Evolutionary conservation across 2,113 vertebrate genomes (phyloP).

Genomic region (Promerops cafer): DNA sequence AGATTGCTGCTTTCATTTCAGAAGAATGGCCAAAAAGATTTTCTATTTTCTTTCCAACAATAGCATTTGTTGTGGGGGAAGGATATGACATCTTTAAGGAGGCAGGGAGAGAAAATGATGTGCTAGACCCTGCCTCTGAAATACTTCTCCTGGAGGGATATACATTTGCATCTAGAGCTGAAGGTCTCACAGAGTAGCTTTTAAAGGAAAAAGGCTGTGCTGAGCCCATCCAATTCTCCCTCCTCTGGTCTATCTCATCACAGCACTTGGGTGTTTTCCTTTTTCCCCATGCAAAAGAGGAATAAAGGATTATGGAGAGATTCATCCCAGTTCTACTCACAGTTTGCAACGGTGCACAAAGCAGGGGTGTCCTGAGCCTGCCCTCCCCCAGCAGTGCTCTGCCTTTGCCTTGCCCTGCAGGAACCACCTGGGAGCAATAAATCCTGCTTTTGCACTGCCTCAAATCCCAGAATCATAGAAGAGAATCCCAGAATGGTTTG

Average conservation of each 20-base stretch:
- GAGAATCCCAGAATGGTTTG: neutral
- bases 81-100: neutral
- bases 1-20: conserved; percentile 33
- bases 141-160: neutral
- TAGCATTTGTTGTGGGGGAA: conserved; percentile 11
- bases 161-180: neutral
- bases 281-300: neutral
- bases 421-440: neutral
- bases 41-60: conserved; percentile 22
- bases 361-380: neutral
- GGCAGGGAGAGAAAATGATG: neutral
- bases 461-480: neutral
- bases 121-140: neutral
- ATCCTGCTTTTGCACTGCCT: neutral
- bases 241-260: neutral
- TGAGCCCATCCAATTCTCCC: neutral
- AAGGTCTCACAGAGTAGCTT: neutral
- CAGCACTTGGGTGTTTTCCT: neutral
- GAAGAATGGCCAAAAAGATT: conserved; percentile 2
- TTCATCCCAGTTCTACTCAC: neutral
- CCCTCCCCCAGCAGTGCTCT: neutral
- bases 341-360: fast-evolving
- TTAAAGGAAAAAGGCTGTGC: neutral
- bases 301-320: neutral
- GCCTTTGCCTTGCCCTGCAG: neutral